These are phyloP conservation scores for Calliopum simillimum DNA, from an alignment of 2,888 invertebrate genomes.

Conservation along the genomic window DNA sequence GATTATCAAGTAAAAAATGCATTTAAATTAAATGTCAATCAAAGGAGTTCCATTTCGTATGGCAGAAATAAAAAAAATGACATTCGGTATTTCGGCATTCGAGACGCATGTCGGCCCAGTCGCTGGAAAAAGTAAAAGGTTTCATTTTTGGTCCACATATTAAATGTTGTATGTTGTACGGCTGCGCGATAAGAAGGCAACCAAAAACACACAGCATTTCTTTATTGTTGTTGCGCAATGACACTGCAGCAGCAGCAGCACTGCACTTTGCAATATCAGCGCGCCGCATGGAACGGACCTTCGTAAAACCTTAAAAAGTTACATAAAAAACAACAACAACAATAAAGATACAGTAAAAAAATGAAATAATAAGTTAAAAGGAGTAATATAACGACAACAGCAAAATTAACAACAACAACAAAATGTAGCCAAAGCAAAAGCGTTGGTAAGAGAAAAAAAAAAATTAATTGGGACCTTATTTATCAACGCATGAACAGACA, in stretches of 20 bases:
- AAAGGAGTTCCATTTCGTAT: slow-evolving; percentile 39
- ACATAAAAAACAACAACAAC: not conserved
- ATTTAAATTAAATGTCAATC: slow-evolving; percentile 55
- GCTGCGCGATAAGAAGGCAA: not conserved
- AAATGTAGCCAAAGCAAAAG: not conserved
- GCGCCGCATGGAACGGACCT: not conserved
- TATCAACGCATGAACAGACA: slow-evolving; percentile 10
- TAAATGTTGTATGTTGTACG: too few relatives aligned
- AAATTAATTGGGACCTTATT: slow-evolving; percentile 6
- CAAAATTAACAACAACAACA: too few relatives aligned
- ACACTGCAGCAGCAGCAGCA: not conserved
- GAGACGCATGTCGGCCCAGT: slow-evolving; percentile 47
- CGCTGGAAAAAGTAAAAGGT: slow-evolving; percentile 22
- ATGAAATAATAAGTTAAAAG: too few relatives aligned
- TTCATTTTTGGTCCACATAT: slow-evolving; percentile 11
- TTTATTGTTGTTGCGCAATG: slow-evolving; percentile 5
- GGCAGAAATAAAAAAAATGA: slow-evolving; percentile 44
- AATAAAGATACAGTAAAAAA: too few relatives aligned
- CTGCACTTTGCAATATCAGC: slow-evolving; percentile 20
- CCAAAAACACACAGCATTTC: not conserved
- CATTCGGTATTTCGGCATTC: slow-evolving; percentile 46
- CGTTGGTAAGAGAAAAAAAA: not conserved
- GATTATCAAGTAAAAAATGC: slow-evolving; percentile 40
- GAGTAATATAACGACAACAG: too few relatives aligned
- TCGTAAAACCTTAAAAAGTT: not conserved